Conservation (phyloP, 1,140 invertebrate genomes). For the Drosophila grimshawi region DNA sequence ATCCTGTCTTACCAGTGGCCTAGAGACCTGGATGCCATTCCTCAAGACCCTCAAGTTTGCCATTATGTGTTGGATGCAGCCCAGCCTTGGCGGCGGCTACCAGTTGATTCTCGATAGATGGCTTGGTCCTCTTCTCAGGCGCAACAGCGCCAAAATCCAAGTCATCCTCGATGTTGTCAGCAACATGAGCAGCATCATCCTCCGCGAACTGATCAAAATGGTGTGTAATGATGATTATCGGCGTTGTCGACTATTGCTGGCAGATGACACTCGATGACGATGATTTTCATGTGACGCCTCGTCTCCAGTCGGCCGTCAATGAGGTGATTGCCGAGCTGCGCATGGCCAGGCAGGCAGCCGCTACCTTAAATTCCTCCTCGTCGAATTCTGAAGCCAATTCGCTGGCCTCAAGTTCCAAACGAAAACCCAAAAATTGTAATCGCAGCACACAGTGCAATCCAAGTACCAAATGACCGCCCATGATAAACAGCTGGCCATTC, state of each 20-base stretch:
- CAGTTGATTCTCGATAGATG: constrained; percentile 51
- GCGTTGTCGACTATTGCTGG: constrained; percentile 34
- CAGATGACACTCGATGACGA: constrained; percentile 14
- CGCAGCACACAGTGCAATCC: too few relatives aligned
- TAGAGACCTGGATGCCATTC: constrained; percentile 51
- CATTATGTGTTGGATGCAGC: constrained; percentile 61
- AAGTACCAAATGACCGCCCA: neutral
- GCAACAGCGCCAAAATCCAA: constrained; percentile 91
- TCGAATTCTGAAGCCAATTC: neutral
- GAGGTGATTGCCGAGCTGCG: constrained; percentile 42
- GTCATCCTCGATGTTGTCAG: constrained; percentile 87
- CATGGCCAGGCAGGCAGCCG: constrained; percentile 13
- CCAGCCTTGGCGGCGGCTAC: constrained; percentile 51
- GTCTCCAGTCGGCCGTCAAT: constrained; percentile 42
- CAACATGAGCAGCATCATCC: neutral
- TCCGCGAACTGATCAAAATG: constrained; percentile 30
- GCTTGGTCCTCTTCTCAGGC: constrained; percentile 46
- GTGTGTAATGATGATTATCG: constrained; percentile 23
- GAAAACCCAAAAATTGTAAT: neutral
- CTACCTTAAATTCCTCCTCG: neutral
- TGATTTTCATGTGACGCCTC: constrained; percentile 35
- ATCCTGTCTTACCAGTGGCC: constrained; percentile 28
- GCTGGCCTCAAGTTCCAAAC: neutral
- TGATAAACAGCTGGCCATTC: neutral
- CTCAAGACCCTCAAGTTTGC: constrained; percentile 54